Percentiles rank a stretch among this genome's conserved stretches.
Conservation (phyloP, 1,140 invertebrate species). For the Mactra quadrangularis region DNA sequence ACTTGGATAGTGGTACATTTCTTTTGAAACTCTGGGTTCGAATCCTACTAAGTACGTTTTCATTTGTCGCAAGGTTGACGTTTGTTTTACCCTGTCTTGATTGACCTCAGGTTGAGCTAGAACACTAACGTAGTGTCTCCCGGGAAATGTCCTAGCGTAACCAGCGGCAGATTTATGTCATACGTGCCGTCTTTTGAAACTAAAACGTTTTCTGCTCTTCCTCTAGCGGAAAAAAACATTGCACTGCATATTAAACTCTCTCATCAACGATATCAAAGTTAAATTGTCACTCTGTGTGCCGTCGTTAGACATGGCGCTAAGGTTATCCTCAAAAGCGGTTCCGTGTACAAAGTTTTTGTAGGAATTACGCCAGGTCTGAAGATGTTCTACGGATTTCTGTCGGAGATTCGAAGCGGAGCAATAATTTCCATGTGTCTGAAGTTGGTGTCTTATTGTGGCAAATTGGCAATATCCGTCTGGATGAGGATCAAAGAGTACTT, state of each 20-base stretch:
- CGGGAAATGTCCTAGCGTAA: conserved; percentile 18
- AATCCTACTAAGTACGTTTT: too few species aligned
- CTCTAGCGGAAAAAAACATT: background rate
- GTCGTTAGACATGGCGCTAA: background rate
- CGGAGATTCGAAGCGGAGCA: background rate
- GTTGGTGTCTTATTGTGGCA: conserved; percentile 3
- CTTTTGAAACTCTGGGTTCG: too few species aligned
- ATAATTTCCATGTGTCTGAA: background rate
- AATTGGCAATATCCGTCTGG: conserved; percentile 41
- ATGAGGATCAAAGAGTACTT: background rate
- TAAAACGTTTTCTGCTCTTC: background rate
- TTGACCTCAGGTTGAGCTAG: background rate
- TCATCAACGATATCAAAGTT: conserved; percentile 21
- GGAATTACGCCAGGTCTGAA: background rate
- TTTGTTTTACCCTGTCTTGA: background rate
- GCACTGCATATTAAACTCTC: conserved; percentile 39
- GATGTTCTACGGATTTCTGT: conserved; percentile 11
- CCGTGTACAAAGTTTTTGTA: conserved; percentile 18
- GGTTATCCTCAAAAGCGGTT: background rate
- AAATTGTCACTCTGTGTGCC: conserved; percentile 36
- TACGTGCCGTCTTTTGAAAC: conserved; percentile 36
- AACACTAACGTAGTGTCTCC: conserved; percentile 36
- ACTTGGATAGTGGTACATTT: too few species aligned
- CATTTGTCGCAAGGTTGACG: too few species aligned
- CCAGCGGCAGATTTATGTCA: background rate